Conservation (phyloP, 2,113 vertebrate genomes). For the Alaudala cheleensis region DNA sequence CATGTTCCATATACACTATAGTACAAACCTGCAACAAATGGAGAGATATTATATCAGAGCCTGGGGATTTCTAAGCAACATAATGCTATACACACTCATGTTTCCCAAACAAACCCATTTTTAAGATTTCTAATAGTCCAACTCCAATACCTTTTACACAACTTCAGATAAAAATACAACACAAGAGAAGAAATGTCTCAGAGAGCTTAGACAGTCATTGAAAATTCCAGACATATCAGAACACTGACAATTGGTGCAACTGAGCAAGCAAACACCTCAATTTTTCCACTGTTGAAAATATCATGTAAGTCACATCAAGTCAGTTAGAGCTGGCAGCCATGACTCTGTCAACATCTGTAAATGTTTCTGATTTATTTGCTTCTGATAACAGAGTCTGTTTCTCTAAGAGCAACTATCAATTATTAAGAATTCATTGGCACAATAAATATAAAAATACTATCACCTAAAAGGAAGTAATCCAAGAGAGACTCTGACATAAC, state of each 20-base stretch:
- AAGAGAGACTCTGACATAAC: not conserved
- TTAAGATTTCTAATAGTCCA: not conserved
- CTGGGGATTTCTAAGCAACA: not conserved
- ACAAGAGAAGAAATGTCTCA: not conserved
- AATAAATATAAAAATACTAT: not conserved
- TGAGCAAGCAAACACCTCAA: not conserved
- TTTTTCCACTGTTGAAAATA: not conserved
- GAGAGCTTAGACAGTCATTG: not conserved
- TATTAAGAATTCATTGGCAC: not conserved
- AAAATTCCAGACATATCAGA: not conserved
- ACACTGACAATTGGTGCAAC: not conserved
- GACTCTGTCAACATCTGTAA: not conserved
- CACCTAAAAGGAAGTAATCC: not conserved
- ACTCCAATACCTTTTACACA: not conserved
- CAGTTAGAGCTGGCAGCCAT: not conserved
- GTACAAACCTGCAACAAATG: not conserved
- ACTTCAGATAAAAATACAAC: not conserved
- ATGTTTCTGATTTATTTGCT: not conserved
- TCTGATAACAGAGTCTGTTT: not conserved
- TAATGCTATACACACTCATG: not conserved
- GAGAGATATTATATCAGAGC: not conserved
- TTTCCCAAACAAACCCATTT: not conserved
- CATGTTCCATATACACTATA: not conserved
- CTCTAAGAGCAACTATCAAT: not conserved
- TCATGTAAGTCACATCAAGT: not conserved